A percentile compares a stretch with the other conserved stretches of the same genome.
phyloP scores from a whole-genome alignment of 1,140 invertebrate genomes.

The Drosophila novamexicana region DNA sequence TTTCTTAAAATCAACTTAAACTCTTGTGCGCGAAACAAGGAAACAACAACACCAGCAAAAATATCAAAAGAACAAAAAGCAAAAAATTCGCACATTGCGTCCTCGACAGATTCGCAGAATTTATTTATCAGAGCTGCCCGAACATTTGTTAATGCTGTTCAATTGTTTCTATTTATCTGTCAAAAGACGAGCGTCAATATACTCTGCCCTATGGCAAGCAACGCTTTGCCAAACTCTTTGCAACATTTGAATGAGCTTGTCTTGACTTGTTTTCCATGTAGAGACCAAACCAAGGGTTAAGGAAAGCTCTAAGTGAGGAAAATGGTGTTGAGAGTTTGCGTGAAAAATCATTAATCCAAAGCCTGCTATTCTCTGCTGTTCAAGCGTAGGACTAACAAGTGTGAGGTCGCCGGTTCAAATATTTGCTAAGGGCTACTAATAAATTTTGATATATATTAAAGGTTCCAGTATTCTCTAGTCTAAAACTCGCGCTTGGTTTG shows the following conservation, averaged over 20 bases:
- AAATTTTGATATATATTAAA: too few species aligned
- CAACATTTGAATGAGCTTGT: neutral
- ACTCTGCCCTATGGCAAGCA: neutral
- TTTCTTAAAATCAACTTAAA: slow-evolving; percentile 58
- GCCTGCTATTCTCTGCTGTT: too few species aligned
- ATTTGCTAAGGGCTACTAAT: too few species aligned
- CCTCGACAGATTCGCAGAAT: slow-evolving; percentile 73
- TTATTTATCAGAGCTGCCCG: slow-evolving; percentile 68
- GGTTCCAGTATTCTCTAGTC: too few species aligned
- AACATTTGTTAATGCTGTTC: slow-evolving; percentile 71
- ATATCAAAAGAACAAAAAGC: slow-evolving; percentile 3
- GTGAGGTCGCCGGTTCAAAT: too few species aligned
- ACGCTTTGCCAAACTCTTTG: neutral
- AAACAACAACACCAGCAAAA: slow-evolving; percentile 10
- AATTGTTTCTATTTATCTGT: slow-evolving; percentile 65
- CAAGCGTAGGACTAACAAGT: too few species aligned
- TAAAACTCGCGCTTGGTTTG: too few species aligned
- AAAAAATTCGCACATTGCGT: slow-evolving; percentile 49
- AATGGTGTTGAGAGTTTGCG: too few species aligned
- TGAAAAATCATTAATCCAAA: too few species aligned
- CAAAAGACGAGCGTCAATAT: slow-evolving; percentile 45
- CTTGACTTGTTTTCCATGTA: too few species aligned
- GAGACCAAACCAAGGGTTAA: too few species aligned
- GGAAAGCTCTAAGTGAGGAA: too few species aligned
- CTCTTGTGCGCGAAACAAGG: slow-evolving; percentile 28